Conservation (phyloP, 2,888 invertebrate genomes). For the Perdita meconis region DNA sequence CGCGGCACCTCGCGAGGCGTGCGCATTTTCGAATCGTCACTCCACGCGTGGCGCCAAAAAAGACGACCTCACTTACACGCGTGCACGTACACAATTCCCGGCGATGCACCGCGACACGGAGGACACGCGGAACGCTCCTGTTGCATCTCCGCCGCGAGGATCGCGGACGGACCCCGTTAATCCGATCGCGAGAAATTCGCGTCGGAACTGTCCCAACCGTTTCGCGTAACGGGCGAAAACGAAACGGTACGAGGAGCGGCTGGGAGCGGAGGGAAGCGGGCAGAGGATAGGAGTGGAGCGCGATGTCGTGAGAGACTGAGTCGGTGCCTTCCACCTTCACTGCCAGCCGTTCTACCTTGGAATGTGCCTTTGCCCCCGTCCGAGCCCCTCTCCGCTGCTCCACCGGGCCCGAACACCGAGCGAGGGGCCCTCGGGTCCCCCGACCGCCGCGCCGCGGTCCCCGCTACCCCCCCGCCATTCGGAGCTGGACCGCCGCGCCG, state of each 20-base stretch:
- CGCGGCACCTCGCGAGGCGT: constrained; percentile 27
- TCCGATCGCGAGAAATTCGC: constrained; percentile 5
- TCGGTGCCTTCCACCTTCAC: constrained; percentile 77
- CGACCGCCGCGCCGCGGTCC: constrained; percentile 52
- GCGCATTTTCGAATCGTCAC: constrained; percentile 55
- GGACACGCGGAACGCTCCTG: constrained; percentile 11
- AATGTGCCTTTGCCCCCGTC: constrained; percentile 80
- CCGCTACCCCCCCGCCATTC: constrained; percentile 39
- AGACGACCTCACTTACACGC: constrained; percentile 8
- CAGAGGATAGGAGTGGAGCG: constrained; percentile 49
- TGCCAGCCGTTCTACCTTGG: constrained; percentile 80
- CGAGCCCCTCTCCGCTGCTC: constrained; percentile 58
- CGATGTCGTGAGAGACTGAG: constrained; percentile 70
- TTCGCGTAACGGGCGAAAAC: constrained; percentile 34
- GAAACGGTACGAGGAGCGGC: constrained; percentile 27
- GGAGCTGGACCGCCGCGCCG: constrained; percentile 55
- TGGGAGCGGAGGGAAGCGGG: constrained; percentile 53
- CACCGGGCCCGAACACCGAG: constrained; percentile 38
- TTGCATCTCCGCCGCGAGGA: background rate
- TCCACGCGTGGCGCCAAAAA: constrained; percentile 49
- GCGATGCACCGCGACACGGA: background rate
- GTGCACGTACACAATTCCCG: background rate
- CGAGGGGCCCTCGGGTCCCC: constrained; percentile 64
- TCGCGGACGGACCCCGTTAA: constrained; percentile 23
- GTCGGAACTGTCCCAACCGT: too few species aligned